A percentile compares a stretch with the other conserved stretches of the same genome.
Evolutionary conservation across 1,140 invertebrate genomes (phyloP).

Genomic region (Trichonephila clavata): DNA sequence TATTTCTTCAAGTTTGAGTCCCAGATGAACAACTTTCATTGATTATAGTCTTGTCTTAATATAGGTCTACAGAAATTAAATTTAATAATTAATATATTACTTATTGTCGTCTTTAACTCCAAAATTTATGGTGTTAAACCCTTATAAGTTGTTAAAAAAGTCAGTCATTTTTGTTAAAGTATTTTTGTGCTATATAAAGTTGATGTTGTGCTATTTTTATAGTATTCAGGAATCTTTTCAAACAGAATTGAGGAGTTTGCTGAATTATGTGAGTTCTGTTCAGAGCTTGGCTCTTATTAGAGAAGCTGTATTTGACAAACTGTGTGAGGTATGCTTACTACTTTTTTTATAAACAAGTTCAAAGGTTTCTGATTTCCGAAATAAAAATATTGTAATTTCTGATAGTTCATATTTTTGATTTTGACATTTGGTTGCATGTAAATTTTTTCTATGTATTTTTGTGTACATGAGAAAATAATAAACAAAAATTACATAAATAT

Average conservation of each 20-base stretch:
- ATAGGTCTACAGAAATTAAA: background rate
- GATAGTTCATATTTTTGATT: too few species aligned
- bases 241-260: conserved; percentile 32
- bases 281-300: conserved; percentile 57
- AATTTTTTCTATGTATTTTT: too few species aligned
- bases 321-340: conserved; percentile 35
- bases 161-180: background rate
- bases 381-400: too few species aligned
- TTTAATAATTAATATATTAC: background rate
- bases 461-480: too few species aligned
- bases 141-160: background rate
- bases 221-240: conserved; percentile 6
- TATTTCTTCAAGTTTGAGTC: too few species aligned
- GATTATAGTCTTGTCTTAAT: too few species aligned
- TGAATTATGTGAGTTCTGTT: conserved; percentile 62
- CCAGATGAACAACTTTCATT: too few species aligned
- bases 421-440: too few species aligned
- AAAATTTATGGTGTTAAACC: background rate
- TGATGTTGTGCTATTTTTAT: background rate
- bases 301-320: conserved; percentile 57
- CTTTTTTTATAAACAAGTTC: background rate
- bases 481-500: too few species aligned
- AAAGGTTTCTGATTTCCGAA: too few species aligned
- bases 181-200: background rate
- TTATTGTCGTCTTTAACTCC: background rate